Percentiles rank a stretch among this genome's conserved stretches.
Evolutionary conservation across 2,113 vertebrate genomes (phyloP).

Genomic region (Corvus cornix): DNA sequence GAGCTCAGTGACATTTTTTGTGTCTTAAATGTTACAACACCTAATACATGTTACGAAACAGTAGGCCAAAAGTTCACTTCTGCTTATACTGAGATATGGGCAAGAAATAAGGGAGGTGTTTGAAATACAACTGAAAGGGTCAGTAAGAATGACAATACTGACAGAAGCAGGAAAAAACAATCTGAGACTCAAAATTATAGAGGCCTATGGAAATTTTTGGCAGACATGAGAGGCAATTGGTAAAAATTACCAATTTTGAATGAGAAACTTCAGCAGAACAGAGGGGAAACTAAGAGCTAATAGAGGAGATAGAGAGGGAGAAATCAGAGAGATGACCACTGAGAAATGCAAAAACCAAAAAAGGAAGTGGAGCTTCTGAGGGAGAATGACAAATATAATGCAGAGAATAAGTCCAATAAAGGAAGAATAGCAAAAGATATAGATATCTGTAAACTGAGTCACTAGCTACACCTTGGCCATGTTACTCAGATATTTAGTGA

Average conservation of each 20-base stretch:
- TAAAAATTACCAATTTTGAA: not conserved
- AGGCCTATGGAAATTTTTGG: not conserved
- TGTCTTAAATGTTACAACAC: not conserved
- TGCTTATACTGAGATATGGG: not conserved
- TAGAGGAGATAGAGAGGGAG: not conserved
- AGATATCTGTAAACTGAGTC: not conserved
- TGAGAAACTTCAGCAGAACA: not conserved
- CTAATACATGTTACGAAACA: not conserved
- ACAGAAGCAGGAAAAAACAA: not conserved
- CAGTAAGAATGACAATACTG: not conserved
- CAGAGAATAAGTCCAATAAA: not conserved
- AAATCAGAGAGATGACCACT: not conserved
- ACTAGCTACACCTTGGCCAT: not conserved
- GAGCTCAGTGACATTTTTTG: not conserved
- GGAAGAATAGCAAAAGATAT: not conserved
- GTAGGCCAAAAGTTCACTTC: not conserved
- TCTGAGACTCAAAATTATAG: not conserved
- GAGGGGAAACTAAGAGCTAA: not conserved
- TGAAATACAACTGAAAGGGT: not conserved
- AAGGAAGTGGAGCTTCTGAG: not conserved
- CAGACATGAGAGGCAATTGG: not conserved
- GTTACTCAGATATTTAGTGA: not conserved
- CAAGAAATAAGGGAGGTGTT: not conserved
- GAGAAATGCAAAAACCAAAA: not conserved
- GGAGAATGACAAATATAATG: not conserved